Evolutionary conservation across 2,888 invertebrate genomes (phyloP).

Genomic region (Pomacea canaliculata): DNA sequence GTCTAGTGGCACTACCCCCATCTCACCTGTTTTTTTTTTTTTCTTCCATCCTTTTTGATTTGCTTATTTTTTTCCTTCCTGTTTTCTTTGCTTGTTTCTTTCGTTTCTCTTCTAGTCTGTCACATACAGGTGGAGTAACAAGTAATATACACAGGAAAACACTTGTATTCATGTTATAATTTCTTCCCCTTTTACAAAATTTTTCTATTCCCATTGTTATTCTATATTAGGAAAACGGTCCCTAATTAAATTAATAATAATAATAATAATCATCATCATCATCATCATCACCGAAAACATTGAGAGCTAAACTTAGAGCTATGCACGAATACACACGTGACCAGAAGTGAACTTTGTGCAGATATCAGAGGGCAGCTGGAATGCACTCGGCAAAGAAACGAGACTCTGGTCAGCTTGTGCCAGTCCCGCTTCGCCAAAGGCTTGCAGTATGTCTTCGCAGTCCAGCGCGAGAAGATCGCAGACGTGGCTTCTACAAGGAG

Average conservation of each 20-base stretch:
- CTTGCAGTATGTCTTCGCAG: conserved; percentile 23
- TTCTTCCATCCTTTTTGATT: conserved; percentile 6
- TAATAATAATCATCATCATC: no score
- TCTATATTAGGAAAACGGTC: no score
- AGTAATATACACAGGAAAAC: no score
- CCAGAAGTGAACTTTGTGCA: neutral
- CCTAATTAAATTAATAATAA: no score
- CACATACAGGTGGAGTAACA: neutral
- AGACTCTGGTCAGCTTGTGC: conserved; percentile 17
- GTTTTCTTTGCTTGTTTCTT: conserved; percentile 4
- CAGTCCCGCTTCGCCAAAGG: conserved; percentile 19
- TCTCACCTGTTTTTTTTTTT: neutral
- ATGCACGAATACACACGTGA: no score
- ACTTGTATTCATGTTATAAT: no score
- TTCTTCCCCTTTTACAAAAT: no score
- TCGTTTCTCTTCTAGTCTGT: neutral
- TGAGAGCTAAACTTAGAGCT: no score
- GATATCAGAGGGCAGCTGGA: conserved; percentile 17
- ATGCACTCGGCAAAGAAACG: conserved; percentile 19
- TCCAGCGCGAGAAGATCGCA: conserved; percentile 11
- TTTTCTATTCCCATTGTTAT: no score
- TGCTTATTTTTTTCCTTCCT: conserved; percentile 4
- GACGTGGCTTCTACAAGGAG: conserved; percentile 9
- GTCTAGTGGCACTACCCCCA: neutral
- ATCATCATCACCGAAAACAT: no score